Percentiles rank a stretch among this genome's conserved stretches.
Evolutionary conservation across 2,113 vertebrate species (phyloP).

Genomic region (Chloropsis cyanopogon): DNA sequence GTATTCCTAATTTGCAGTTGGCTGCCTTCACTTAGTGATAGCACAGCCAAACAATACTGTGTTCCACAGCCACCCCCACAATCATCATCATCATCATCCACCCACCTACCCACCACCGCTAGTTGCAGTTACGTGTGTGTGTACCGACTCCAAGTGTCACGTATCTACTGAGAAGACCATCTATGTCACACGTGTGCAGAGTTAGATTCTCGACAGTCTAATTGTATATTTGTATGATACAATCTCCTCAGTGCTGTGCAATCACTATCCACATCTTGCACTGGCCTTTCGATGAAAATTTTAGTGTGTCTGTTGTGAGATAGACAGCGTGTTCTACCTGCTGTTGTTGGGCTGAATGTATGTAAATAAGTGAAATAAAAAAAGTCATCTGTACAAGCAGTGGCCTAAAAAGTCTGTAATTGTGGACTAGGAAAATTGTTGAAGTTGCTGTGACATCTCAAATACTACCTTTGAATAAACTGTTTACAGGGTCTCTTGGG

Average conservation of each 20-base stretch:
- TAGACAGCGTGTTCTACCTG: constrained; percentile 66
- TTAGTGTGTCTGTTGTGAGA: constrained; percentile 72
- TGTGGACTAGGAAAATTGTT: constrained; percentile 65
- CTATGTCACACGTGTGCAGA: constrained; percentile 54
- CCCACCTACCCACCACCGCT: neutral
- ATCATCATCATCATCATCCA: neutral
- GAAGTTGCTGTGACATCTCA: constrained; percentile 71
- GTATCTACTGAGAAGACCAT: constrained; percentile 38
- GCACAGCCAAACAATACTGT: neutral
- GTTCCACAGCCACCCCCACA: neutral
- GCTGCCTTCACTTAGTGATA: constrained; percentile 36
- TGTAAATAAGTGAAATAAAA: constrained; percentile 75
- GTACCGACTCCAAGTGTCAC: constrained; percentile 38
- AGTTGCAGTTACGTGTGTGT: neutral
- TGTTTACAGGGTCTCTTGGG: constrained; percentile 63
- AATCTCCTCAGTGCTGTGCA: constrained; percentile 73
- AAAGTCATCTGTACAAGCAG: constrained; percentile 67
- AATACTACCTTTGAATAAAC: constrained; percentile 67
- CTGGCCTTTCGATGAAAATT: constrained; percentile 70
- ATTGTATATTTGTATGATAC: constrained; percentile 82
- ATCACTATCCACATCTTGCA: constrained; percentile 71
- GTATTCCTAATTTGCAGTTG: constrained; percentile 41
- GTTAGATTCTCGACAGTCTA: constrained; percentile 67
- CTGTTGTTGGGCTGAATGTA: constrained; percentile 80
- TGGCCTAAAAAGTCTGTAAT: constrained; percentile 73